Evolutionary conservation across 2,113 vertebrate species (phyloP).

Genomic region (Oryzias javanicus): DNA sequence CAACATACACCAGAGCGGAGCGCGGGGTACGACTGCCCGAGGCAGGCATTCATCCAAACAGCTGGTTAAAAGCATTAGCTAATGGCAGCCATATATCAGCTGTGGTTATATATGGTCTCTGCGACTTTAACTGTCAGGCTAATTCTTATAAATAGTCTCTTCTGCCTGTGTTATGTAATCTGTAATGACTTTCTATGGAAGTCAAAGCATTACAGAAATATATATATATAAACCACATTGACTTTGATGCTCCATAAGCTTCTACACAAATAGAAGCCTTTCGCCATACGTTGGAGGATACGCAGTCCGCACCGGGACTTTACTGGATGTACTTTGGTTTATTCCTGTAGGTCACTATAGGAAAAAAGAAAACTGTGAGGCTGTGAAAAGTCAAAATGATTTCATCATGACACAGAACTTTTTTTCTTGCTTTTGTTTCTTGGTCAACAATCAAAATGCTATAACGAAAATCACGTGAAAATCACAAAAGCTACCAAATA

Average conservation of each 20-base stretch:
- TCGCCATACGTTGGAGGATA: background rate
- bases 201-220: conserved; percentile 19
- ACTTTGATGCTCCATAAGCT: conserved; percentile 22
- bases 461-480: no score
- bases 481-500: no score
- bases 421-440: background rate
- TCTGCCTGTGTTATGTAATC: conserved; percentile 21
- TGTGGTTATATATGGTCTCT: conserved; percentile 24
- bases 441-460: no score
- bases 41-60: conserved; percentile 40
- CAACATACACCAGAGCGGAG: background rate
- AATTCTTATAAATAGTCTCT: conserved; percentile 34
- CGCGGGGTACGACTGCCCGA: conserved; percentile 4
- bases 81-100: conserved; percentile 51
- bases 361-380: no score
- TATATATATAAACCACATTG: conserved; percentile 9
- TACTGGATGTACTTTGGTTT: background rate
- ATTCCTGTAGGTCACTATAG: background rate
- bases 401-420: background rate
- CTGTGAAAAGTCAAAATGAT: background rate
- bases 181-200: conserved; percentile 5
- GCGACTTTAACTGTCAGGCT: conserved; percentile 49
- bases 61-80: conserved; percentile 51
- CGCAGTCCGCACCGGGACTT: background rate
- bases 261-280: background rate